A percentile compares a stretch with the other conserved stretches of the same genome.
phyloP scores from a whole-genome alignment of 2,113 vertebrate genomes.

The Gallinago jamesoni region DNA sequence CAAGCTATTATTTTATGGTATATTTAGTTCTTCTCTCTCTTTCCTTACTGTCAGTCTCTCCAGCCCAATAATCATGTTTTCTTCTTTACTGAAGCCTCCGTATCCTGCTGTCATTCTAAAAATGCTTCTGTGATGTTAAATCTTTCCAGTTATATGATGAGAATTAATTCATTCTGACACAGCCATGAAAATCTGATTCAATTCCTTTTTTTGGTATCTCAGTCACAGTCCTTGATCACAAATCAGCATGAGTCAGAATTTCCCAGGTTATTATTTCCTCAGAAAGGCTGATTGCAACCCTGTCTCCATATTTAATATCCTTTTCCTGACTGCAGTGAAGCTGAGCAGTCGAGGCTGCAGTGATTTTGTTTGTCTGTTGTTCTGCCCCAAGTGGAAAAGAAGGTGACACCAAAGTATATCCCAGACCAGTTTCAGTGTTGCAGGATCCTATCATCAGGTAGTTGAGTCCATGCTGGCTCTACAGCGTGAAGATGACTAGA shows the following conservation, averaged over 20 bases:
- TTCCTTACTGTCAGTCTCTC: not conserved
- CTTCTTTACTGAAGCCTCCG: constrained; percentile 17
- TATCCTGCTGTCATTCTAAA: constrained; percentile 56
- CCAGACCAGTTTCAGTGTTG: not conserved
- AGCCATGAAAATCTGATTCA: constrained; percentile 63
- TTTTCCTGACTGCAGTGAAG: not conserved
- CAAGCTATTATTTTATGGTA: constrained; percentile 3
- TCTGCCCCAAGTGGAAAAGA: not conserved
- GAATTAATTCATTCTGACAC: constrained; percentile 62
- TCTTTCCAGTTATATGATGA: constrained; percentile 48
- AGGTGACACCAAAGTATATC: not conserved
- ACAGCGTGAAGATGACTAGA: not conserved
- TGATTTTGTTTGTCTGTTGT: not conserved
- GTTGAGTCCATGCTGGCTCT: not conserved
- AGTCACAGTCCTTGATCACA: constrained; percentile 61
- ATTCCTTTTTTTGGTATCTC: constrained; percentile 58
- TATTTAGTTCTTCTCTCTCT: constrained; percentile 29
- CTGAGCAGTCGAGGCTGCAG: not conserved
- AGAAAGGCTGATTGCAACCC: constrained; percentile 32
- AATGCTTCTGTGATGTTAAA: constrained; percentile 55
- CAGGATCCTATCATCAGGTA: not conserved
- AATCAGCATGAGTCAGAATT: constrained; percentile 69
- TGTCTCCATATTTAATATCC: constrained; percentile 33
- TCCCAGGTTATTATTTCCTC: constrained; percentile 60
- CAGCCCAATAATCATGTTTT: constrained; percentile 42